A percentile compares a stretch with the other conserved stretches of the same genome.
phyloP scores from a whole-genome alignment of 2,113 vertebrate species.

The Oxygymnocypris stewartii region DNA sequence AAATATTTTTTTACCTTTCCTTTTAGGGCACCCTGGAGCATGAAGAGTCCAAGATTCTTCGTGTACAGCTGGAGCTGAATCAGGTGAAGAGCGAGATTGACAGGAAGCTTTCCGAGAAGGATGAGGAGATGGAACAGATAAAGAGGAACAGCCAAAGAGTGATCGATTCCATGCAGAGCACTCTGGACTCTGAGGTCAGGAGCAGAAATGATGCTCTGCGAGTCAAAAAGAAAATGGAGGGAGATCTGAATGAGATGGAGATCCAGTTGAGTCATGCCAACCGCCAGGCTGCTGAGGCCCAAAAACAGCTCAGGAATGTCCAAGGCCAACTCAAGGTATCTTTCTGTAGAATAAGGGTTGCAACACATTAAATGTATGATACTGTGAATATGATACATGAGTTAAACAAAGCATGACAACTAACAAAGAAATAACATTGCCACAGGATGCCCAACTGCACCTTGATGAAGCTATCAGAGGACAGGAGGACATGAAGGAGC shows the following conservation, averaged over 20 bases:
- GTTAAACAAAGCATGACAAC: background rate
- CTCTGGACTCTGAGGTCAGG: too few relatives aligned
- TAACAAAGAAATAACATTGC: background rate
- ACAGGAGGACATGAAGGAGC: slow-evolving; percentile 86
- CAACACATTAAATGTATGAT: too few relatives aligned
- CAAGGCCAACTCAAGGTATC: background rate
- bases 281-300: too few relatives aligned
- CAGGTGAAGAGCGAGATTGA: slow-evolving; percentile 79
- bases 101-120: slow-evolving; percentile 76
- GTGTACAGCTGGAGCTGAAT: slow-evolving; percentile 75
- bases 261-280: too few relatives aligned
- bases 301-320: too few relatives aligned
- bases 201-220: too few relatives aligned
- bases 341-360: background rate
- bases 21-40: slow-evolving; percentile 54
- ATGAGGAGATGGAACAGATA: slow-evolving; percentile 78
- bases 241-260: too few relatives aligned
- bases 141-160: slow-evolving; percentile 65
- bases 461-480: slow-evolving; percentile 51
- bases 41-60: slow-evolving; percentile 79
- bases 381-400: background rate
- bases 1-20: too few relatives aligned
- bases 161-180: too few relatives aligned
- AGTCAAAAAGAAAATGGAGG: too few relatives aligned
- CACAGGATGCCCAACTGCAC: slow-evolving; percentile 75